Percentiles rank a stretch among this genome's conserved stretches.
These are phyloP conservation scores for Pipistrellus nathusii DNA, from an alignment of 2,797 vertebrate genomes.

Conservation along the genomic window DNA sequence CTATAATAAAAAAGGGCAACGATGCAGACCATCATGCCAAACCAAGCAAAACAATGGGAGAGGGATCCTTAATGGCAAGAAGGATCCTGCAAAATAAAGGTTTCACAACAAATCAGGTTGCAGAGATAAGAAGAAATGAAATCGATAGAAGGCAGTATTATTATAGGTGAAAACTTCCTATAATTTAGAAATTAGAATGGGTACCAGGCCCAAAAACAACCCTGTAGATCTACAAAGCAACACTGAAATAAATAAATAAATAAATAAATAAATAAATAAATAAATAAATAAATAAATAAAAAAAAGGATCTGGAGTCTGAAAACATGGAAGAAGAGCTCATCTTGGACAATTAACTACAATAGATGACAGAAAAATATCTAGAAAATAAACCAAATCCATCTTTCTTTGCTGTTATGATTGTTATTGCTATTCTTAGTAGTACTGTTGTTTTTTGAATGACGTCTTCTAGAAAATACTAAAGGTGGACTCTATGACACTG, in stretches of 20 bases:
- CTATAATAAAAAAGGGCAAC: neutral
- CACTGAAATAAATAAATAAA: fast-evolving
- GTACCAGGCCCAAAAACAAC: neutral
- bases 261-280: too few species aligned
- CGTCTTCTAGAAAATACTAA: neutral
- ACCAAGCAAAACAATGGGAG: neutral
- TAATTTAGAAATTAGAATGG: neutral
- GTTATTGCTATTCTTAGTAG: neutral
- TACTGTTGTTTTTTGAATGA: neutral
- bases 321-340: neutral
- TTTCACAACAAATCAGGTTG: neutral
- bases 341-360: neutral
- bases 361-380: neutral
- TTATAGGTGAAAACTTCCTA: neutral
- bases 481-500: neutral
- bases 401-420: neutral
- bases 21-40: neutral
- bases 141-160: neutral
- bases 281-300: too few species aligned
- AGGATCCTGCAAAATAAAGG: neutral
- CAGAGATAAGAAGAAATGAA: neutral
- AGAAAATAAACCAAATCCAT: neutral
- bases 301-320: neutral
- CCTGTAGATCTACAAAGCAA: neutral
- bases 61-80: neutral